Evolutionary conservation across 2,113 vertebrate species (phyloP), one percentile per base, ranked within the genome.

Genomic region (Tetrao urogallus): DNA sequence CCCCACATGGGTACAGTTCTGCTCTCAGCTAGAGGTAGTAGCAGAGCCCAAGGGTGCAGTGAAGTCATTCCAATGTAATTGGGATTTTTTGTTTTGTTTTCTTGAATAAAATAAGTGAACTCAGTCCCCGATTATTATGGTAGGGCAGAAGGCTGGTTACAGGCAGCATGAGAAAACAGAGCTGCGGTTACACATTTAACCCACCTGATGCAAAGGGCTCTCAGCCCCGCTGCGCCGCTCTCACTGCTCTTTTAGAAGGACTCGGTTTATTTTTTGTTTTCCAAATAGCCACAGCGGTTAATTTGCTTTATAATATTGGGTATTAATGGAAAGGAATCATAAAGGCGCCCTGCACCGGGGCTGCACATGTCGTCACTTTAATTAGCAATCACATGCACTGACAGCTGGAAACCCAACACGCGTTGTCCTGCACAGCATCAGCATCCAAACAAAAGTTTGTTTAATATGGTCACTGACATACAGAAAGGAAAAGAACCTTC

Each of bases 241-340:
- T 84, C 82, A 66, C 76, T 25, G 91, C 81, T 92, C 48, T 94
- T 82, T 65, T 69, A 45, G 88, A 91, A 66, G 27, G 45, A 61
- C 63, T 16, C 32, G 1, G 0, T 34, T 50, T 70, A 14, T 56
- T 24, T 40, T 57, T 58, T 72, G 30, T 61, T 38, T 67, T 70
- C 43, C 82, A 30, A 85, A 75, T 86, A 89, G 92, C 92, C 96
- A 96, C 74, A 90, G 57, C 97, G 96, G 96, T 97, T 96, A 97
- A 95, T 94, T 95, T 97, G 96, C 97, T 97, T 96, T 97, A 95
- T 96, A 96, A 93, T 90, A 66, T 70, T 65, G 82, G 78, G 70
- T 30, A 5, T 95, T 97, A 97, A 96, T 95, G 86, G 93, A 94
- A 92, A 17, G 8, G 73, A 96, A 94, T 73, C 87, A 92, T 94